Evolutionary conservation across 2,113 vertebrate genomes (phyloP), one percentile per base, ranked within the genome.

Genomic region (Chaetops frenatus): DNA sequence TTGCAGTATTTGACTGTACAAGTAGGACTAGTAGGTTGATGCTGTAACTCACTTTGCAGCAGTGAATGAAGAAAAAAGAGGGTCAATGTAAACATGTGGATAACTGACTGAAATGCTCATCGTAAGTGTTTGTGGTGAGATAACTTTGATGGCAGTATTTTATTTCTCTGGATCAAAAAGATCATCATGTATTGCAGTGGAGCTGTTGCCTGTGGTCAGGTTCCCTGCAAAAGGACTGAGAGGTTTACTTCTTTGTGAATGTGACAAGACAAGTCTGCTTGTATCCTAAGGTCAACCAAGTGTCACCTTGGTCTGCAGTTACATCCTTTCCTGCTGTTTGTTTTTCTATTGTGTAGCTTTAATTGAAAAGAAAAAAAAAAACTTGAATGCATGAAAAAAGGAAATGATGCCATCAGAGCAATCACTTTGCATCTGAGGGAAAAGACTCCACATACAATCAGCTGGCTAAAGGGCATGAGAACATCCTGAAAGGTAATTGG

Each of bases 261-360:
- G 70, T 74, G 69, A 71, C 72, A 64, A 80, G 93, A 60, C 64
- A 66, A 88, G 18, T 78, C 38, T 0, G 0, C 65, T 79, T 61
- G 40, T 84, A 76, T 92, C 70, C 66, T 76, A 53, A 72, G 90
- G 94, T 96, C 95, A 96, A 65, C 57, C 16, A 65, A 94, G 66
- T 90, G 94, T 96, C 90, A 65, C 81, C 48, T 88, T 48, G n/a
- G 65, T 40, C 40, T 79, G 48, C 36, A 81, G 88, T 94, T 85
- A 90, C 81, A 92, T 96, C 87, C 92, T 76, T 94, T 94, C 88
- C 92, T 84, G 70, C 74, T 91, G 44, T 85, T 95, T 93, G 74
- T 91, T 91, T 91, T 95, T 94, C 93, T 93, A 81, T 94, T 96
- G 95, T 96, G 92, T 90, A 48, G 61, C 81, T 85, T 44, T 64